A percentile compares a stretch with the other conserved stretches of the same genome.
phyloP scores from a whole-genome alignment of 2,113 vertebrate genomes.

The Nicator chloris region DNA sequence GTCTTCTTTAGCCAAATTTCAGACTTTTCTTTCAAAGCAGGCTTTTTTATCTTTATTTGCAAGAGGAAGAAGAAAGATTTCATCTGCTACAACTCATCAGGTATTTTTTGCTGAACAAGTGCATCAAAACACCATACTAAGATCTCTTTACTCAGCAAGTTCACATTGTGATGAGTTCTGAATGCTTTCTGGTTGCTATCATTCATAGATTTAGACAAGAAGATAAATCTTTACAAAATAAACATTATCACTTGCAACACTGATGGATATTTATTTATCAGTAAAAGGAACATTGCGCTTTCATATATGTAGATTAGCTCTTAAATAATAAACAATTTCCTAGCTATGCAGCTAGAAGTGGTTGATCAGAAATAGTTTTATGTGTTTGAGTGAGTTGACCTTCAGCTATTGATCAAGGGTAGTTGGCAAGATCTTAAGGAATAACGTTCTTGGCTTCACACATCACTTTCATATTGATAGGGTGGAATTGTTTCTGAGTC shows the following conservation, averaged over 20 bases:
- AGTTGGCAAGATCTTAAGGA: slow-evolving; percentile 41
- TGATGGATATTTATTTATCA: slow-evolving; percentile 34
- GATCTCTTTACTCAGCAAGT: not conserved
- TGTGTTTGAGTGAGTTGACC: slow-evolving; percentile 7
- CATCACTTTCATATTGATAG: slow-evolving; percentile 31
- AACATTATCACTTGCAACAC: not conserved
- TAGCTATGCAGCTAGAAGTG: not conserved
- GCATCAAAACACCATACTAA: not conserved
- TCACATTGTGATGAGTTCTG: not conserved
- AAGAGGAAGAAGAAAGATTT: not conserved
- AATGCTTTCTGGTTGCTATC: not conserved
- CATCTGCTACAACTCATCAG: not conserved
- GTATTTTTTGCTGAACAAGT: not conserved
- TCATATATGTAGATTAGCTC: slow-evolving; percentile 38
- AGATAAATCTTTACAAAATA: not conserved
- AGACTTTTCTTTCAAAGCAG: not conserved
- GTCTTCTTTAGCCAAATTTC: not conserved
- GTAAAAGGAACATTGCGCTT: not conserved
- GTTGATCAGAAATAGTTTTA: slow-evolving; percentile 49
- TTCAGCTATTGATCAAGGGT: slow-evolving; percentile 49
- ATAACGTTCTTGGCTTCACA: slow-evolving; percentile 29
- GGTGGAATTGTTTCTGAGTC: slow-evolving; percentile 54
- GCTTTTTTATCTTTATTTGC: not conserved
- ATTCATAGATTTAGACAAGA: not conserved
- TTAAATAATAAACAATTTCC: not conserved